These are phyloP conservation scores for Lepidothrix coronata DNA, from an alignment of 2,113 vertebrate genomes.

Conservation along the genomic window DNA sequence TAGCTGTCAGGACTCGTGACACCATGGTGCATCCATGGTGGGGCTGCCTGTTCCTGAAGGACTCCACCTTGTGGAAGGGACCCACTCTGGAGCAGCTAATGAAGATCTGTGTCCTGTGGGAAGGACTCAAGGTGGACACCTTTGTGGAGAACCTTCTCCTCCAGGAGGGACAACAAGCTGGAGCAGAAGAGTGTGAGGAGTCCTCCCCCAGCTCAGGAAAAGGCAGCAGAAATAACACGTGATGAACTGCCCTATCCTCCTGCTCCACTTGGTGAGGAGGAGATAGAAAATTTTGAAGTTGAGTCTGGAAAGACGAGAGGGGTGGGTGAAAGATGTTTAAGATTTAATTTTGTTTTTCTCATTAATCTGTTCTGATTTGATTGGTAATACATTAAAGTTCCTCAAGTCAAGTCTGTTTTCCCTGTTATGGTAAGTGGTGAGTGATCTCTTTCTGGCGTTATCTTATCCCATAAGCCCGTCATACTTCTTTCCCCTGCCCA, in stretches of 20 bases:
- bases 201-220: background rate
- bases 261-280: background rate
- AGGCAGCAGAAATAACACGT: background rate
- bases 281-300: background rate
- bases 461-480: background rate
- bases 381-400: background rate
- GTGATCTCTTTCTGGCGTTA: background rate
- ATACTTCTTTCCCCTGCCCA: background rate
- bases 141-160: background rate
- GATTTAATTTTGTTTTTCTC: background rate
- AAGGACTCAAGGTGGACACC: background rate
- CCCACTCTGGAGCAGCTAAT: background rate
- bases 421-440: background rate
- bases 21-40: rapidly evolving
- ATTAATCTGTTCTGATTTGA: background rate
- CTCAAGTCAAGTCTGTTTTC: background rate
- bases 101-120: background rate
- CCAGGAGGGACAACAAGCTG: background rate
- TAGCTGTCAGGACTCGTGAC: background rate
- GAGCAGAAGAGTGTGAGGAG: background rate
- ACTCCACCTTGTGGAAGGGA: background rate
- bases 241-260: no score
- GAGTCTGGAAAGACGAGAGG: background rate
- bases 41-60: background rate
- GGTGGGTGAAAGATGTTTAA: background rate